These are phyloP conservation scores for Flexamia atlantica DNA, from an alignment of 2,888 invertebrate species.

Conservation along the genomic window DNA sequence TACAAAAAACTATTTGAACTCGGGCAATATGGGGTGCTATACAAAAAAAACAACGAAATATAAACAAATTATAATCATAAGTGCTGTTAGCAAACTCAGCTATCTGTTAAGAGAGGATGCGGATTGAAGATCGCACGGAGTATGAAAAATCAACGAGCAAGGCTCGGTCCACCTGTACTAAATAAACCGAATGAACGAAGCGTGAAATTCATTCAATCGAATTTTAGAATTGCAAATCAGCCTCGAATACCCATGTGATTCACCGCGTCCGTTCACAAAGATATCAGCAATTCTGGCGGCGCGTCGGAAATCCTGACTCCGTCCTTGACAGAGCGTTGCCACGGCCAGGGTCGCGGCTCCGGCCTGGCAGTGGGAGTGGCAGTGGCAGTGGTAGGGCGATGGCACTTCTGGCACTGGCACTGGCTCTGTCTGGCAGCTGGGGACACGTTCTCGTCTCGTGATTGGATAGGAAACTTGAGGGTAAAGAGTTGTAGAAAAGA, in stretches of 20 bases:
- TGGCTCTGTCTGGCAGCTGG: not conserved
- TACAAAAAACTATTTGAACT: no score
- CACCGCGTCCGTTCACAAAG: not conserved
- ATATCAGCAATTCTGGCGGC: constrained; percentile 34
- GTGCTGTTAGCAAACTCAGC: no score
- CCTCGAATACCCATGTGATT: not conserved
- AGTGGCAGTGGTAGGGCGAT: not conserved
- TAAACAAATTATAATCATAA: no score
- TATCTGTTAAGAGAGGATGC: no score
- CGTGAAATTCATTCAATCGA: not conserved
- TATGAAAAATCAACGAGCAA: no score
- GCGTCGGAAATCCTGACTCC: constrained; percentile 32
- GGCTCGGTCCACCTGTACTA: no score
- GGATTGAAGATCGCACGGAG: no score
- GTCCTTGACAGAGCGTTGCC: constrained; percentile 30
- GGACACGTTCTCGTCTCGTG: not conserved
- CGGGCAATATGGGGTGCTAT: no score
- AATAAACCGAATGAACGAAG: no score
- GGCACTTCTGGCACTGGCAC: not conserved
- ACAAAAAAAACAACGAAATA: no score
- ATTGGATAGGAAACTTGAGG: no score
- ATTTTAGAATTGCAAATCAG: not conserved
- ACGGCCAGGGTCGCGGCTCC: not conserved
- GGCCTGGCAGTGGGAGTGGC: not conserved
- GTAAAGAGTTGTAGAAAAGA: no score